These are phyloP conservation scores for Yponomeuta sedellus DNA, from an alignment of 2,888 invertebrate species.

Conservation along the genomic window DNA sequence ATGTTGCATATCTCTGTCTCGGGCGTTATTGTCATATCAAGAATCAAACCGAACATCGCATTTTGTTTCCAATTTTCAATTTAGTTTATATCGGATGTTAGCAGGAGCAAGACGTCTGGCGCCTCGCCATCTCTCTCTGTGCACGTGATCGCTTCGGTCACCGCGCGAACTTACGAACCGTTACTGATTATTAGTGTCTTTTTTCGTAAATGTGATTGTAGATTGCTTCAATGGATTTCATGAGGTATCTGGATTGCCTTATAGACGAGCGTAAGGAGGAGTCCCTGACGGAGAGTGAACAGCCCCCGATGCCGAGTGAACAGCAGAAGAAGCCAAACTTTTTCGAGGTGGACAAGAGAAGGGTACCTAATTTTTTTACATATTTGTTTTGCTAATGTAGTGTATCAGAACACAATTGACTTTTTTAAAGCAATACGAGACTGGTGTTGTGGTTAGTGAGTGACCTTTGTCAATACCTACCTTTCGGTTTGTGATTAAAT, in stretches of 20 bases:
- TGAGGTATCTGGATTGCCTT: slow-evolving; percentile 61
- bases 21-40: slow-evolving; percentile 75
- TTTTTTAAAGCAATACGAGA: too few species aligned
- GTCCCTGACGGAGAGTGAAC: slow-evolving; percentile 63
- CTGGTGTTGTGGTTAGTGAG: too few species aligned
- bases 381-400: too few species aligned
- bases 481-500: neutral
- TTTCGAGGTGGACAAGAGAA: slow-evolving; percentile 67
- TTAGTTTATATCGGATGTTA: slow-evolving; percentile 75
- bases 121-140: slow-evolving; percentile 49
- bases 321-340: slow-evolving; percentile 65
- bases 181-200: slow-evolving; percentile 23
- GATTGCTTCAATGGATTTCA: slow-evolving; percentile 52
- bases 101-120: slow-evolving; percentile 69
- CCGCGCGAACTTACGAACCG: slow-evolving; percentile 36
- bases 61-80: slow-evolving; percentile 75
- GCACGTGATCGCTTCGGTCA: slow-evolving; percentile 53
- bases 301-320: slow-evolving; percentile 43
- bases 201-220: slow-evolving; percentile 3
- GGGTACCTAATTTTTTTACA: slow-evolving; percentile 36
- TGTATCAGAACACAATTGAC: too few species aligned
- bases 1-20: slow-evolving; percentile 57
- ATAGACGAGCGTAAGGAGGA: too few species aligned
- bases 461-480: neutral
- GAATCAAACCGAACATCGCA: slow-evolving; percentile 73